Percentiles rank a stretch among this genome's conserved stretches.
Evolutionary conservation across 2,888 invertebrate species (phyloP).

Genomic region (Erebia aethiops): DNA sequence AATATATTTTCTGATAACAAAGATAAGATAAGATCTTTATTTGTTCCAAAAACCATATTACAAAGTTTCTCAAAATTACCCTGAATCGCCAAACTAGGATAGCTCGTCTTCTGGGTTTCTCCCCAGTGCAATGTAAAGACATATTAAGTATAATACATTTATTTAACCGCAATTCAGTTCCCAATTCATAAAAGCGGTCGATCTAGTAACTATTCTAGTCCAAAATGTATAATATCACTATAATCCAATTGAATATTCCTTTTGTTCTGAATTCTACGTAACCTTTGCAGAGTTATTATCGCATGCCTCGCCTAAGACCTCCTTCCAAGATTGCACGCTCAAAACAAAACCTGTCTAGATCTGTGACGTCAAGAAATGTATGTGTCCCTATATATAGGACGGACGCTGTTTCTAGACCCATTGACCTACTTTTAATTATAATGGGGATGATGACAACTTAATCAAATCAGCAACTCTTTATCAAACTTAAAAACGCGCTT

Average conservation of each 20-base stretch:
- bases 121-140: no score
- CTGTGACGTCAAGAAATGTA: slow-evolving; percentile 10
- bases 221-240: no score
- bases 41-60: no score
- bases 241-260: background rate
- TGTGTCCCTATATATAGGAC: slow-evolving; percentile 15
- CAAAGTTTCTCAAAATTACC: no score
- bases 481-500: no score
- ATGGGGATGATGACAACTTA: no score
- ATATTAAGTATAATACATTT: no score
- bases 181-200: background rate
- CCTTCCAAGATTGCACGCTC: slow-evolving; percentile 10
- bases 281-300: slow-evolving; percentile 21
- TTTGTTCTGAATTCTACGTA: slow-evolving; percentile 5
- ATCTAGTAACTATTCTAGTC: background rate
- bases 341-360: slow-evolving; percentile 21
- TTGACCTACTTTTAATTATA: slow-evolving; percentile 4
- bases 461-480: no score
- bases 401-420: background rate
- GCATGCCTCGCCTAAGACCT: slow-evolving; percentile 12
- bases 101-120: no score
- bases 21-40: no score
- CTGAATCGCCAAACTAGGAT: no score
- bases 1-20: no score
- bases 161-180: background rate